Base-by-base conservation (phyloP, 2,113 vertebrate genomes). In the Synodontis membranacea region DNA sequence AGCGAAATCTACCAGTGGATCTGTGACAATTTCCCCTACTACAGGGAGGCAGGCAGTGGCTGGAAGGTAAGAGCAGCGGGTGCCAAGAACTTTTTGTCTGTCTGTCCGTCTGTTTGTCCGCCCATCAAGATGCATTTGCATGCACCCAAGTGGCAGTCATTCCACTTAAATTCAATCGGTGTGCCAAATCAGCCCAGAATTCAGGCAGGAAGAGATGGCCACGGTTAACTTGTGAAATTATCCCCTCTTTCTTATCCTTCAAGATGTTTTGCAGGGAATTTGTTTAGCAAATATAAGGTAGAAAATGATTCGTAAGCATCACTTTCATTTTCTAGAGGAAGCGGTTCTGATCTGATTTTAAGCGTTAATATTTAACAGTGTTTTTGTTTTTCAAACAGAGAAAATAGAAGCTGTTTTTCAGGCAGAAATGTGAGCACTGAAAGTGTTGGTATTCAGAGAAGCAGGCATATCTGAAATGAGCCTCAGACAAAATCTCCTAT, bases 1-100 rank as follows among this genome's bases (percentile, higher is more conserved):
- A 97, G 97, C 86, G 97, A 97, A 93, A 97, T 97, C 94, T 97
- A 97, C 92, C 96, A 97, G 93, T 97, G 96, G 96, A 97, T 97
- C 93, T 96, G 96, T 93, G 96, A 97, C 94, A 97, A 97, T 93
- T 97, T 97, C 86, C 97, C 97, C 5, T 97, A 97, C 93, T 97
- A 97, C 93, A 92, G 96, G 91, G 97, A 97, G 92, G 97, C 97
- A 48, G 97, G 97, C 91, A 97, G 96, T 80, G 97, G 97, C 91
- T 97, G 97, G 97, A 97, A 97, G 97, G 97, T 97, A 96, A 94
- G 94, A 48, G n/a, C 50, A 19, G 62, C 3, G 28, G 70, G 68
- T 62, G 10, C 48, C n/a, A 64, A 64, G 37, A 44, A 50, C n/a
- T 79, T 11, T 42, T n/a, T 28, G 39, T 78, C 28, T 66, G 2